Percentiles rank a stretch among this genome's conserved stretches.
phyloP scores from a whole-genome alignment of 2,113 vertebrate genomes.

The Camelus bactrianus region DNA sequence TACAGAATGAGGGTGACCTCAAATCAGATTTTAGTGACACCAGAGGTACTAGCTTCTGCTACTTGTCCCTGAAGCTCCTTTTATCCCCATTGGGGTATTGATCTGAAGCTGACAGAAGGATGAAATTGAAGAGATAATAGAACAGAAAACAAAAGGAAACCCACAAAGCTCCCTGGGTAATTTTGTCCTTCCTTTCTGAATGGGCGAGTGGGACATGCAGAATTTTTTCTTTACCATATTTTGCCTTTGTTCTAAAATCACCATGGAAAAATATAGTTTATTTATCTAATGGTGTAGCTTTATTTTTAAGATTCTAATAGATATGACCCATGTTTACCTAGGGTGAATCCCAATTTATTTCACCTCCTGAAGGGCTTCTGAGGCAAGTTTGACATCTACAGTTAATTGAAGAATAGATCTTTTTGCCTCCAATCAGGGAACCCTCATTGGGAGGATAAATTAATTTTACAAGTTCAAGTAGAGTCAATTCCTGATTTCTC shows the following conservation, averaged over 20 bases:
- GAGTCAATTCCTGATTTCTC: neutral
- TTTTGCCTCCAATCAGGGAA: neutral
- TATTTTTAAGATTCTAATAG: slow-evolving; percentile 3
- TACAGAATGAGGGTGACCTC: neutral
- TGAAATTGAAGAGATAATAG: neutral
- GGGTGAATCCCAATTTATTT: slow-evolving; percentile 6
- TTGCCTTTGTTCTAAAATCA: slow-evolving; percentile 33
- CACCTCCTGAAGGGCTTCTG: neutral
- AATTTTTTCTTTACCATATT: neutral
- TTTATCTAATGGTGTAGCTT: neutral
- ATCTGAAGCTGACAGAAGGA: neutral
- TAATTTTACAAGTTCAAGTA: slow-evolving; percentile 27
- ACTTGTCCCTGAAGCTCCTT: neutral
- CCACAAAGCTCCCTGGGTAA: neutral
- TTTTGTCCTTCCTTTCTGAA: neutral
- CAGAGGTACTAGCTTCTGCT: neutral
- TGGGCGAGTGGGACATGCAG: neutral
- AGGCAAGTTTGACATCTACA: slow-evolving; percentile 1
- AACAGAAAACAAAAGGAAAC: neutral
- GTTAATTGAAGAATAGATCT: slow-evolving; percentile 40
- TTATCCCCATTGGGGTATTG: neutral
- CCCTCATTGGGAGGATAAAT: neutral
- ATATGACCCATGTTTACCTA: neutral
- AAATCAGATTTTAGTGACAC: neutral
- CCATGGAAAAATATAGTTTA: neutral